These are phyloP conservation scores for Bagarius yarrelli DNA, from an alignment of 2,113 vertebrate genomes.

Conservation along the genomic window DNA sequence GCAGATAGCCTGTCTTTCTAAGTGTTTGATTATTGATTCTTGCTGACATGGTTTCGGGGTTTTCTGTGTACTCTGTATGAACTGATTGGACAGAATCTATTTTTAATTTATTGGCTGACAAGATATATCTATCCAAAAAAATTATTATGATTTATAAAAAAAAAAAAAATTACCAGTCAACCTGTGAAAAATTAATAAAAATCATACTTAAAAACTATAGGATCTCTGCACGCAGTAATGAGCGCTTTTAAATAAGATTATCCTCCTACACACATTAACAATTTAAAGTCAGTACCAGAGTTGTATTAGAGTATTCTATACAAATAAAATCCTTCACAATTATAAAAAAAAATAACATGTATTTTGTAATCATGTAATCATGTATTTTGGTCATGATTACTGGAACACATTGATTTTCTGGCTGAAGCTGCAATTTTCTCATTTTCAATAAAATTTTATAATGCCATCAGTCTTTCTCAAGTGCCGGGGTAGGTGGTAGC, in stretches of 20 bases:
- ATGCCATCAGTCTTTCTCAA: conserved; percentile 6
- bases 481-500: no score
- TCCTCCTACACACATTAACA: no score
- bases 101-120: neutral
- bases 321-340: neutral
- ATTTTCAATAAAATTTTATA: conserved; percentile 11
- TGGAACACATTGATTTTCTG: conserved; percentile 1
- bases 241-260: neutral
- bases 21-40: conserved; percentile 38
- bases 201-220: neutral
- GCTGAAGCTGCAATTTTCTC: neutral
- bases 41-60: neutral
- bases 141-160: no score
- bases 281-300: neutral
- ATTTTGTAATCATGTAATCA: neutral
- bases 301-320: neutral
- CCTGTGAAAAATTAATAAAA: neutral
- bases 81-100: neutral
- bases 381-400: neutral
- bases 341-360: neutral
- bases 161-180: no score
- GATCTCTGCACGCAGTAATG: no score
- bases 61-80: neutral
- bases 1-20: conserved; percentile 47
- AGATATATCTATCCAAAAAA: no score